A percentile compares a stretch with the other conserved stretches of the same genome.
Evolutionary conservation across 2,797 vertebrate species (phyloP).

Genomic region (Champsocephalus gunnari): DNA sequence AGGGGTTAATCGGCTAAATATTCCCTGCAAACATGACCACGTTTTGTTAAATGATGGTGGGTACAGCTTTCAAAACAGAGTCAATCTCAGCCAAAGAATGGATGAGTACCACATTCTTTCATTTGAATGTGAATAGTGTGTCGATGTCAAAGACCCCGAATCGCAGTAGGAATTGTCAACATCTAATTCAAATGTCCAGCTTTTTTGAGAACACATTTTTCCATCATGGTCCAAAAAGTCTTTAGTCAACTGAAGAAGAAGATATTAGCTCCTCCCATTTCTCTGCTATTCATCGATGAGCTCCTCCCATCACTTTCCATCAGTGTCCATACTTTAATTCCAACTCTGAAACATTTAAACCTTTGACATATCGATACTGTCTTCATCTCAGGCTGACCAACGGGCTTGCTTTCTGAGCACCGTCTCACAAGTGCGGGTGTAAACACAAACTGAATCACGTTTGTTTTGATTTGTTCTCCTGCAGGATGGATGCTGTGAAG

Average conservation of each 20-base stretch:
- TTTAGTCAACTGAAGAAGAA: neutral
- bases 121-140: neutral
- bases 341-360: neutral
- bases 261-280: neutral
- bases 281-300: neutral
- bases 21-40: neutral
- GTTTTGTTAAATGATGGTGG: neutral
- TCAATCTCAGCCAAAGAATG: neutral
- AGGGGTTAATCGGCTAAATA: neutral
- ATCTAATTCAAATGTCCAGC: conserved; percentile 3
- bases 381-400: neutral
- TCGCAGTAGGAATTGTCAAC: conserved; percentile 1
- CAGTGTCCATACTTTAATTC: neutral
- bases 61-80: conserved; percentile 9
- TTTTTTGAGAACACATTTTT: conserved; percentile 21
- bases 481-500: conserved; percentile 5
- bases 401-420: neutral
- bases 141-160: conserved; percentile 8
- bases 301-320: neutral
- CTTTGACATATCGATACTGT: neutral
- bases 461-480: conserved; percentile 10
- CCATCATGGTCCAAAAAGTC: conserved; percentile 22
- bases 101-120: conserved; percentile 9
- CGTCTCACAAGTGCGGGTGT: neutral
- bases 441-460: conserved; percentile 19